Percentiles rank a stretch among this genome's conserved stretches.
Evolutionary conservation across 2,113 vertebrate genomes (phyloP).

Genomic region (Barbus barbus): DNA sequence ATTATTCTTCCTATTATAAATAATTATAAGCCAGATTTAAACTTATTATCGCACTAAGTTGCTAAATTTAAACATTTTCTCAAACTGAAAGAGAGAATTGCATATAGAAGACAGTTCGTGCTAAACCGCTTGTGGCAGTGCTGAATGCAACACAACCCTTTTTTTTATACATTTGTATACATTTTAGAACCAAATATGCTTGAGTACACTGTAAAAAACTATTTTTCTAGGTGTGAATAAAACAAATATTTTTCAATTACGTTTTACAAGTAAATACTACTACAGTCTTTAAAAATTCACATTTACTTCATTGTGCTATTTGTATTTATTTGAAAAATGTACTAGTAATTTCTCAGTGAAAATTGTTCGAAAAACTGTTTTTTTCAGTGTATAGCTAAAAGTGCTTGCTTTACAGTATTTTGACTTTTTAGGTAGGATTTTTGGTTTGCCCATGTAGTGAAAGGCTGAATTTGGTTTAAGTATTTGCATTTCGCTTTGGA

Average conservation of each 20-base stretch:
- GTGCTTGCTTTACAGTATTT: background rate
- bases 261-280: background rate
- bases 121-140: background rate
- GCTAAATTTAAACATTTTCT: too few species aligned
- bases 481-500: conserved; percentile 56
- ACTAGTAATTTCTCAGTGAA: background rate
- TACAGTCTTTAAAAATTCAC: background rate
- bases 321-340: background rate
- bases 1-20: background rate
- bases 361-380: background rate
- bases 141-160: background rate
- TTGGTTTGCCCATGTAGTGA: background rate
- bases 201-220: too few species aligned
- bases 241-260: background rate
- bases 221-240: background rate
- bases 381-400: background rate
- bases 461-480: background rate
- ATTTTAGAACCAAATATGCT: too few species aligned
- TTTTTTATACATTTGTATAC: background rate
- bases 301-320: background rate
- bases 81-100: too few species aligned
- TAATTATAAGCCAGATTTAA: background rate
- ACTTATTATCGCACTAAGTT: too few species aligned
- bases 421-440: background rate
- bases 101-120: background rate